phyloP scores from a whole-genome alignment of 2,888 invertebrate genomes.

The Sminthurinus aureus region DNA sequence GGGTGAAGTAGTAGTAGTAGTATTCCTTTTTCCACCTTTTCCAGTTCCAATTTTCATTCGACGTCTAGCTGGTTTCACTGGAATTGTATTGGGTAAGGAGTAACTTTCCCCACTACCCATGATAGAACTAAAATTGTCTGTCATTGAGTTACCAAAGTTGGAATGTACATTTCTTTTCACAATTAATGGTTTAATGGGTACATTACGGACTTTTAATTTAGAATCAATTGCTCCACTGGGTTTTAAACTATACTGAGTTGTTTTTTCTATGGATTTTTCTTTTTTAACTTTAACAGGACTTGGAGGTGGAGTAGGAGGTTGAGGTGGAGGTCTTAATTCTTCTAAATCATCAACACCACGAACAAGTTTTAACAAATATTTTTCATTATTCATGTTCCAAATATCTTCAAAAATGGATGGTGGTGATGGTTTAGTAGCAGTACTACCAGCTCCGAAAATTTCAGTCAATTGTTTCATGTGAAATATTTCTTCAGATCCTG shows the following conservation, averaged over 20 bases:
- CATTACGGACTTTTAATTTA: slow-evolving; percentile 47
- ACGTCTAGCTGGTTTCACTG: slow-evolving; percentile 8
- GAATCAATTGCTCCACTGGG: slow-evolving; percentile 28
- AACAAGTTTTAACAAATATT: slow-evolving; percentile 52
- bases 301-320: slow-evolving; percentile 41
- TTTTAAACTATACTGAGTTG: slow-evolving; percentile 44
- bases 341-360: slow-evolving; percentile 54
- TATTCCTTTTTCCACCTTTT: background rate
- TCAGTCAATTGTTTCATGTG: slow-evolving; percentile 52
- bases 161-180: slow-evolving; percentile 42
- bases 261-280: slow-evolving; percentile 10
- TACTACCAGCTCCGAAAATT: slow-evolving; percentile 34
- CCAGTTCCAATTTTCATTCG: background rate
- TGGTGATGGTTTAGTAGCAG: slow-evolving; percentile 10
- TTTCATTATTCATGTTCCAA: slow-evolving; percentile 57
- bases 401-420: slow-evolving; percentile 45
- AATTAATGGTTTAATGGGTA: slow-evolving; percentile 49
- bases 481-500: slow-evolving; percentile 56
- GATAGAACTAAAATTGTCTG: background rate
- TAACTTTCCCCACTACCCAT: background rate
- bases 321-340: slow-evolving; percentile 44
- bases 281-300: background rate
- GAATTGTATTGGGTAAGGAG: slow-evolving; percentile 27
- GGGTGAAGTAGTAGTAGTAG: background rate
- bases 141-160: background rate